A percentile compares a stretch with the other conserved stretches of the same genome.
Evolutionary conservation across 2,797 vertebrate species (phyloP).

Genomic region (Malacoraja senta): DNA sequence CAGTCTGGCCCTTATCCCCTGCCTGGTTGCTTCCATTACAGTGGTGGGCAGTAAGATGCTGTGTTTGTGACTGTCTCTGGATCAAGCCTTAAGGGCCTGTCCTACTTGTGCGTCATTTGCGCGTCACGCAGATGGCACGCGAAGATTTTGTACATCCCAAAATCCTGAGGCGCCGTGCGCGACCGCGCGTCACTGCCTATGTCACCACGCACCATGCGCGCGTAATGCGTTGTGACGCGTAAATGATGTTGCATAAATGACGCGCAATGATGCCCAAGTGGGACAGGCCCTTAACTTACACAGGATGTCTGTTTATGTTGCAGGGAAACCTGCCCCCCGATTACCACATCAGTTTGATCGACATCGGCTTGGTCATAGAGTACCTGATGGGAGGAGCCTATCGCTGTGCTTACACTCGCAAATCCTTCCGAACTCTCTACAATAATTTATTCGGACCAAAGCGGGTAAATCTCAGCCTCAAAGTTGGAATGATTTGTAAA

Average conservation of each 20-base stretch:
- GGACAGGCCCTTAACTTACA: not conserved
- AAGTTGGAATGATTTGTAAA: not conserved
- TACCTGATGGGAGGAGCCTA: constrained; percentile 97
- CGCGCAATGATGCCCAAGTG: too few species aligned
- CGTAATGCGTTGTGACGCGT: too few species aligned
- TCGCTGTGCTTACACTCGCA: constrained; percentile 92
- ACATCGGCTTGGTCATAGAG: constrained; percentile 92
- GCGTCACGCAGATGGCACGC: too few species aligned
- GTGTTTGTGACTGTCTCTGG: not conserved
- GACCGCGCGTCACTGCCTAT: too few species aligned
- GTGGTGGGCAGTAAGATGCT: not conserved
- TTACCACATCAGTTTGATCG: constrained; percentile 96
- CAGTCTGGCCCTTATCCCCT: not conserved
- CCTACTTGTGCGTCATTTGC: too few species aligned
- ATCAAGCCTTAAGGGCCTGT: not conserved
- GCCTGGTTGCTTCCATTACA: too few species aligned
- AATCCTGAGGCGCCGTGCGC: too few species aligned
- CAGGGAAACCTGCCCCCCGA: constrained; percentile 96
- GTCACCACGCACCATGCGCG: too few species aligned
- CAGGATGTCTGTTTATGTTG: constrained; percentile 36
- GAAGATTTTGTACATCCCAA: too few species aligned
- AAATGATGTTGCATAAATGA: too few species aligned
- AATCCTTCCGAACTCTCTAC: constrained; percentile 90
- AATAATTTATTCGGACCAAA: constrained; percentile 94
- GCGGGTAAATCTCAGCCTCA: constrained; percentile 63